Evolutionary conservation across 2,888 invertebrate species (phyloP).

Genomic region (Ephialtes manifestator): DNA sequence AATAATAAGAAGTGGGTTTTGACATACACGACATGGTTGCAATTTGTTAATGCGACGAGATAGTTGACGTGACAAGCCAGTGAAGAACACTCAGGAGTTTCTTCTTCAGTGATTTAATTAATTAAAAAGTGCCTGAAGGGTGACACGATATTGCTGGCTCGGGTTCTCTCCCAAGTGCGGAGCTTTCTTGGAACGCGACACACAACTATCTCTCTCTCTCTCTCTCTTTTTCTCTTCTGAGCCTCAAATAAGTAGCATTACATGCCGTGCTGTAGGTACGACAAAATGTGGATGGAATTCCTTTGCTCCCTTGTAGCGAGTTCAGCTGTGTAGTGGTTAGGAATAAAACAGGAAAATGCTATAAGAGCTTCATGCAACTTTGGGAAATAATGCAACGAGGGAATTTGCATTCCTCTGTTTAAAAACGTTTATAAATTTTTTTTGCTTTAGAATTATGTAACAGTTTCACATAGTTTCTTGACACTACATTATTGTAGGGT

Average conservation of each 20-base stretch:
- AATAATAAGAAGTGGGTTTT: neutral
- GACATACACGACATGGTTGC: slow-evolving; percentile 10
- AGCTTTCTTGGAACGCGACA: slow-evolving; percentile 2
- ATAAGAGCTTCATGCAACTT: slow-evolving; percentile 15
- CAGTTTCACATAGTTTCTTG: neutral
- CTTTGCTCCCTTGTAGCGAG: slow-evolving; percentile 2
- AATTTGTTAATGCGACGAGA: slow-evolving; percentile 50
- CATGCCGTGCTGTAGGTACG: neutral
- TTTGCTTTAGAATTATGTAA: neutral
- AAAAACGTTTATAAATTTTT: neutral
- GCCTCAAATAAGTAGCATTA: slow-evolving; percentile 28
- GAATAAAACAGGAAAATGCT: slow-evolving; percentile 2
- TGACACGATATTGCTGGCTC: slow-evolving; percentile 6
- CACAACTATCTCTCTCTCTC: neutral
- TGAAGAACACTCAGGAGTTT: slow-evolving; percentile 26
- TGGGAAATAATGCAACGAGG: neutral
- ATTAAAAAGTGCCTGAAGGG: slow-evolving; percentile 57
- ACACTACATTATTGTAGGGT: neutral
- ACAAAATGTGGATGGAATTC: slow-evolving; percentile 14
- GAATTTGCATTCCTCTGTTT: neutral
- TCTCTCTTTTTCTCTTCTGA: neutral
- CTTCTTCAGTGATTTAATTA: slow-evolving; percentile 61
- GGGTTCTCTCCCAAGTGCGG: neutral
- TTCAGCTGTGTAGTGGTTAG: neutral
- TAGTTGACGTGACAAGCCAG: slow-evolving; percentile 34